A percentile compares a stretch with the other conserved stretches of the same genome.
Evolutionary conservation across 2,888 invertebrate genomes (phyloP).

Genomic region (Acanthococcus lagerstroemiae): DNA sequence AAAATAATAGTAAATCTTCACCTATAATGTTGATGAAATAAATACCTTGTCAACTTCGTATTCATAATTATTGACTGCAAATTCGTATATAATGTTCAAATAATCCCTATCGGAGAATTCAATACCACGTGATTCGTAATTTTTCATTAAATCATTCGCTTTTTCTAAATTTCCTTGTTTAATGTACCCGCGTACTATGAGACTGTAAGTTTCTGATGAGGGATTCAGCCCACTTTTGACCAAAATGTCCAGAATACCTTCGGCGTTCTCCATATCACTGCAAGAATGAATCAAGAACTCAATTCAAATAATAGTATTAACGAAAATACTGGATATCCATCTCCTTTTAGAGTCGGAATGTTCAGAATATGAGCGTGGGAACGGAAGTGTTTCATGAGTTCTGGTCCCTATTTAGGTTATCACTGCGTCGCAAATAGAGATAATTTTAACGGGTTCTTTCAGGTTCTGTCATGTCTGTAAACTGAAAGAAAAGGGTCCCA

Average conservation of each 20-base stretch:
- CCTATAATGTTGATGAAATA: not conserved
- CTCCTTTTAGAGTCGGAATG: too few relatives aligned
- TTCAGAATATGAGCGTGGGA: too few relatives aligned
- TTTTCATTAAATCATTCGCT: conserved; percentile 49
- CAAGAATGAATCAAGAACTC: too few relatives aligned
- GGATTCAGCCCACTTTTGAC: conserved; percentile 64
- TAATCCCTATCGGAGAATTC: conserved; percentile 60
- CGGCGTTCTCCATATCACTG: conserved; percentile 72
- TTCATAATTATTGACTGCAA: conserved; percentile 56
- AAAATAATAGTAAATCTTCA: not conserved
- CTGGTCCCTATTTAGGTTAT: conserved; percentile 41
- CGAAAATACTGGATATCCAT: too few relatives aligned
- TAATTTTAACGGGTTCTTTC: too few relatives aligned
- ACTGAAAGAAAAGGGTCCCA: too few relatives aligned
- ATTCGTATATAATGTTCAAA: conserved; percentile 58
- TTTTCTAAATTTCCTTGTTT: conserved; percentile 62
- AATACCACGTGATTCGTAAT: conserved; percentile 56
- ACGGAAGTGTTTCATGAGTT: too few relatives aligned
- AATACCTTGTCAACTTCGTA: conserved; percentile 50
- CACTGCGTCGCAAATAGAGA: conserved; percentile 55
- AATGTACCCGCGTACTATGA: conserved; percentile 66
- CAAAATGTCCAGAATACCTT: conserved; percentile 69
- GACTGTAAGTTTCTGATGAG: conserved; percentile 63
- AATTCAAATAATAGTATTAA: too few relatives aligned
- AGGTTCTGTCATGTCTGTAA: too few relatives aligned